A percentile compares a stretch with the other conserved stretches of the same genome.
phyloP scores from a whole-genome alignment of 1,140 invertebrate genomes.

The Calephelis virginiensis region DNA sequence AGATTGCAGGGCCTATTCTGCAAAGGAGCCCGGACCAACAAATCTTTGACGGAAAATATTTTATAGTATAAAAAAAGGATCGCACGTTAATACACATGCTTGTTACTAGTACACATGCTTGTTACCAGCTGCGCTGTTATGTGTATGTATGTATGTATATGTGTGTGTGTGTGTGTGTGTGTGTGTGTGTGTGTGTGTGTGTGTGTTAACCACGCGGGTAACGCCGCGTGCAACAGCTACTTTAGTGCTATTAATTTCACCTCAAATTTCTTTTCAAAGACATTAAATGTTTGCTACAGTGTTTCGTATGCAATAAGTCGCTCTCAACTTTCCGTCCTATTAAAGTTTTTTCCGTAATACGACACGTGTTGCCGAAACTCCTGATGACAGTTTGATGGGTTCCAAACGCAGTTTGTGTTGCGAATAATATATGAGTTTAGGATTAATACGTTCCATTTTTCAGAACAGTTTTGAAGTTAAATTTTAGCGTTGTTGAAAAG shows the following conservation, averaged over 20 bases:
- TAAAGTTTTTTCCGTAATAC: constrained; percentile 43
- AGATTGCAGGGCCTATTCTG: no score
- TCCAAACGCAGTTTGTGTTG: constrained; percentile 36
- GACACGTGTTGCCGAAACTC: constrained; percentile 43
- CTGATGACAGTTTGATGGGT: constrained; percentile 58
- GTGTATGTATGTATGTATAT: no score
- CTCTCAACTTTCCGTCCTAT: constrained; percentile 30
- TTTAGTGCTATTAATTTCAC: not conserved
- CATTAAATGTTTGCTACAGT: not conserved
- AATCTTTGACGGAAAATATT: no score
- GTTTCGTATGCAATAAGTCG: constrained; percentile 13
- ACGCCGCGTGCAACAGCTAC: no score
- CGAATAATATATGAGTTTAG: constrained; percentile 20
- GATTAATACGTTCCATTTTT: constrained; percentile 2
- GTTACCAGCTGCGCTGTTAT: no score
- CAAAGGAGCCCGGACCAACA: no score
- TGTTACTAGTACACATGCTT: no score
- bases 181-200: no score
- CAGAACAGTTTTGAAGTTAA: constrained; percentile 2
- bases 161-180: no score
- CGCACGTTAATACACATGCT: no score
- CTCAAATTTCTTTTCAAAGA: not conserved
- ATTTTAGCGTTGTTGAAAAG: not conserved
- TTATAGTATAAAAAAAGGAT: no score
- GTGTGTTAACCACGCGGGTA: no score